Base-by-base conservation (phyloP, 2,888 invertebrate species). In the Troides helena region DNA sequence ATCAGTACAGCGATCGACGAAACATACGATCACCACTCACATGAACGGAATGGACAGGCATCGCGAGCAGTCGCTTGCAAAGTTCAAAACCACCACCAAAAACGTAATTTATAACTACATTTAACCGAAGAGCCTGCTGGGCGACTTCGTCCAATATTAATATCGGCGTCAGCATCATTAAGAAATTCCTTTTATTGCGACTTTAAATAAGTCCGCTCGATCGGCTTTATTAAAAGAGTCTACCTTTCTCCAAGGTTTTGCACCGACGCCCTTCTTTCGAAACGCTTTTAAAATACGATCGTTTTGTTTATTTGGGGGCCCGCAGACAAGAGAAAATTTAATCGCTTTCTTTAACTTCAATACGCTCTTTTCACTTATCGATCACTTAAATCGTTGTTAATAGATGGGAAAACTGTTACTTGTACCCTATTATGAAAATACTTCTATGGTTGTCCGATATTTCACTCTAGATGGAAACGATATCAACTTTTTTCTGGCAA, bases 171-270 rank as follows among this genome's bases (percentile, higher is more conserved):
- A 85, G 84, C 90, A 87, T 92, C 92, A 92, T 92, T 92, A 91
- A 90, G 86, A 86, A 87, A 91, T 91, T 87, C 92, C 92, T 91
- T 91, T 91, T 92, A 92, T 90, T 91, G 92, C 86, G 79, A 86
- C 84, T 89, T 89, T 87, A 90, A 92, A 90, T 91, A 91, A 91
- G 89, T 89, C 81, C 87, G 81, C 79, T 83, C 84, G 85, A 85
- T 85, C 86, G 86, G 85, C 80, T 87, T 88, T 86, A 87, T 85
- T 86, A 87, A 85, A 86, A 81, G 86, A 86, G 85, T 81, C 88
- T 87, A 86, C 91, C 90, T 91, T 92, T 90, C 90, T 90, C 90
- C 89, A 84, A 86, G 85, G 86, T 89, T 89, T 87, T 82, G 88
- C 83, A 87, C 88, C 80, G 75, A 76, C 81, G 88, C 87, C 89